phyloP scores from a whole-genome alignment of 2,888 invertebrate genomes.

The Andrena praecox region DNA sequence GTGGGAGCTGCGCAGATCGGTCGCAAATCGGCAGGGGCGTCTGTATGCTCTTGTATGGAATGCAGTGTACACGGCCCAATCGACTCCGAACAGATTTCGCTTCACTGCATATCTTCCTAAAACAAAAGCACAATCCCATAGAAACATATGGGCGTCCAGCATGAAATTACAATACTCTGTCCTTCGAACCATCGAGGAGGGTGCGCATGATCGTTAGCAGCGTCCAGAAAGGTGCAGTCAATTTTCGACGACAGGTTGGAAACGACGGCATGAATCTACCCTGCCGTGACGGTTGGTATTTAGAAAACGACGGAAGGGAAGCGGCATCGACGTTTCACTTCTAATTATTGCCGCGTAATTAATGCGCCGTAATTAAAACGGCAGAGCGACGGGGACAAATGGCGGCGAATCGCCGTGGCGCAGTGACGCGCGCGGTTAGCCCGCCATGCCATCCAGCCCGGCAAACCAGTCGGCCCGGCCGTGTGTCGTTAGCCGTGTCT shows the following conservation, averaged over 20 bases:
- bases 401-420: slow-evolving; percentile 17
- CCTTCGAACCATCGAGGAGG: too few relatives aligned
- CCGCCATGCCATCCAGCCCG: neutral
- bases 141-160: too few relatives aligned
- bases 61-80: too few relatives aligned
- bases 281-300: neutral
- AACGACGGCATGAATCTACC: neutral
- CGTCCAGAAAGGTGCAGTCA: neutral
- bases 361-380: slow-evolving; percentile 52
- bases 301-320: neutral
- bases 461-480: neutral
- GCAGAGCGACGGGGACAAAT: slow-evolving; percentile 26
- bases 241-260: neutral
- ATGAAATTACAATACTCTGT: too few relatives aligned
- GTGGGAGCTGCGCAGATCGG: too few relatives aligned
- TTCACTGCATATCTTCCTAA: too few relatives aligned
- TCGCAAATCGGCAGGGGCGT: too few relatives aligned
- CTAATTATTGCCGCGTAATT: slow-evolving; percentile 54
- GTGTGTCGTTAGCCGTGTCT: slow-evolving; percentile 54
- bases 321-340: slow-evolving; percentile 16
- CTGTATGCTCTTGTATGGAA: too few relatives aligned
- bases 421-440: slow-evolving; percentile 9
- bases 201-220: neutral
- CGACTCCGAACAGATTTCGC: too few relatives aligned
- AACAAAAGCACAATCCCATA: too few relatives aligned